phyloP scores from a whole-genome alignment of 2,113 vertebrate species.

The Hippolais icterina region DNA sequence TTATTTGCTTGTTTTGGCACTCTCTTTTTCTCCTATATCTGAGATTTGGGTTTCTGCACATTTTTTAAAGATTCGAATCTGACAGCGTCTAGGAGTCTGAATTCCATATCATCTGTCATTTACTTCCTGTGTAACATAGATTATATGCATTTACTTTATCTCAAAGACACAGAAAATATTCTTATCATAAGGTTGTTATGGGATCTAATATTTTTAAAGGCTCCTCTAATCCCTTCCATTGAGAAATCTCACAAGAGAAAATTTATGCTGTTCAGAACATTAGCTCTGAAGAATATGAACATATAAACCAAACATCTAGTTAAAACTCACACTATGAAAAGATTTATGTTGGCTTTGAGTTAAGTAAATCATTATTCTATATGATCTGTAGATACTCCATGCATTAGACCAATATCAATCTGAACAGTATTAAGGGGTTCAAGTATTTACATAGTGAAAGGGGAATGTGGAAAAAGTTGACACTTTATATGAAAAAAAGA shows the following conservation, averaged over 20 bases:
- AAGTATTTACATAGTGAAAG: neutral
- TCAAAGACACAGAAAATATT: neutral
- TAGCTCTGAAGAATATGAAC: neutral
- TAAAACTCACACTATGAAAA: neutral
- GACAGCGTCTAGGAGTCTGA: neutral
- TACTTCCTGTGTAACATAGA: neutral
- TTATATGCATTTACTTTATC: neutral
- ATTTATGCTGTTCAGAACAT: neutral
- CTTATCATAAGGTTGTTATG: neutral
- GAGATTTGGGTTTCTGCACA: neutral
- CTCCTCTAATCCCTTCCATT: neutral
- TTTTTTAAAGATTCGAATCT: conserved; percentile 38
- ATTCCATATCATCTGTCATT: neutral
- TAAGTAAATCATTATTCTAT: neutral
- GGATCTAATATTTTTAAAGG: neutral
- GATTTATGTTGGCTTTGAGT: neutral
- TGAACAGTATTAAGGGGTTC: neutral
- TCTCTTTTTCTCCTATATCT: neutral
- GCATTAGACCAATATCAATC: neutral
- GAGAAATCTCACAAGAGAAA: neutral
- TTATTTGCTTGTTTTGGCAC: conserved; percentile 38
- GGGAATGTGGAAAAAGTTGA: neutral
- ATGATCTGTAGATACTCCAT: neutral
- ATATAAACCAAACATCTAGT: neutral
- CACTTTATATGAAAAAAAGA: neutral